Base-by-base conservation (phyloP, 1,140 invertebrate genomes). In the Cyrtorhinus lividipennis region DNA sequence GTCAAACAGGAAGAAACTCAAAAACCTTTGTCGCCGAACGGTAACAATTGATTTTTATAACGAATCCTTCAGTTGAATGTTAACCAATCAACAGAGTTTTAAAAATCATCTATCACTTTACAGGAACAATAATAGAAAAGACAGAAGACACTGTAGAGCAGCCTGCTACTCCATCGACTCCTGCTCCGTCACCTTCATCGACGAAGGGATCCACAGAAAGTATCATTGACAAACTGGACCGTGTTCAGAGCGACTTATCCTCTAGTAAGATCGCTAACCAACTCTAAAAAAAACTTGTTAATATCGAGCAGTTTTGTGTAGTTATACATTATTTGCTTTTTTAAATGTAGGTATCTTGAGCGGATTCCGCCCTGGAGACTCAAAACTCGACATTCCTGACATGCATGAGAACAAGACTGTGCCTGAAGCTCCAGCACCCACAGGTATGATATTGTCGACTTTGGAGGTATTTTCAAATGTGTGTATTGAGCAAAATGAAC, bases 161-260 rank as follows among this genome's bases (percentile, higher is more conserved):
- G 24, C 18, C 57, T 27, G 24, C 57, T 53, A 53, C 8, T 53
- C 48, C 10, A 58, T 38, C 66, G 22, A 61, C 61, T 46, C 45
- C 30, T 20, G 56, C 30, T 25, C 24, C 48, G 5, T 15, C 48
- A 5, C 20, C 48, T 10, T 20, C 48, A 53, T 53, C 48, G 56
- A 45, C 61, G 73, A 59, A 59, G 2, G 76, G 76, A 20, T 85
- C 85, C 0, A 87, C 85, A 1, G 88, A 90, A 74, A 90, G 86
- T 70, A 85, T 90, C 30, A 88, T 86, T 65, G 88, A 90, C 67
- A 89, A 90, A 72, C 74, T 90, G 62, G 88, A 90, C 71, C 76
- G 84, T 59, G 86, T 88, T 12, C 87, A 90, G 67, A 90, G 87
- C 0, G 87, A 89, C 72, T 72, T 90, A 24, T 87, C 85, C 0